Conservation (phyloP, 2,113 vertebrate genomes). For the Raphicerus campestris region DNA sequence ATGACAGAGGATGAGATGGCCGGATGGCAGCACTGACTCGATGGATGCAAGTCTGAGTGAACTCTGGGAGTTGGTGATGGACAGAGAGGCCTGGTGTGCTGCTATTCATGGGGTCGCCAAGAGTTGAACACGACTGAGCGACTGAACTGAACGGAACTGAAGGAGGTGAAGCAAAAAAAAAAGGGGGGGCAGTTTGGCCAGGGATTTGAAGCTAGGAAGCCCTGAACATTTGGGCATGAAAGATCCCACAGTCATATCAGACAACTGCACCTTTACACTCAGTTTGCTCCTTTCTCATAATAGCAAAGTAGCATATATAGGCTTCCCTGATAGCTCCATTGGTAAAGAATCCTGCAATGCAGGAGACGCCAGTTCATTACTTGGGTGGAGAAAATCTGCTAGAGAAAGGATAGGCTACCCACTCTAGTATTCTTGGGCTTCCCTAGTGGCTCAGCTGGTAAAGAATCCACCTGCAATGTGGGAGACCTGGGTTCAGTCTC, state of each 20-base stretch:
- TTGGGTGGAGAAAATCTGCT: neutral
- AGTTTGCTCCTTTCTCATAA: neutral
- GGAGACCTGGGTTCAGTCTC: too few relatives aligned
- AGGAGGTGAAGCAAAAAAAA: neutral
- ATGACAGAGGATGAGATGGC: too few relatives aligned
- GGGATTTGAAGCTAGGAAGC: neutral
- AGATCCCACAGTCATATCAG: neutral
- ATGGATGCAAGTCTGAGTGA: too few relatives aligned
- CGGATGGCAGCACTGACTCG: too few relatives aligned
- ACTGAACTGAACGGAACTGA: too few relatives aligned
- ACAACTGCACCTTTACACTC: neutral
- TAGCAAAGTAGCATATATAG: neutral
- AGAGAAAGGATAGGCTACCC: neutral
- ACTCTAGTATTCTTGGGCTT: neutral
- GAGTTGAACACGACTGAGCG: too few relatives aligned
- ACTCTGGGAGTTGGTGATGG: too few relatives aligned
- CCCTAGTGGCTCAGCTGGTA: neutral
- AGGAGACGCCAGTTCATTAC: neutral
- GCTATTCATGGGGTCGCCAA: too few relatives aligned
- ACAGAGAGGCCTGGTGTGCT: too few relatives aligned
- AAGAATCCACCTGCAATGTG: neutral
- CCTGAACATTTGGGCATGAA: neutral
- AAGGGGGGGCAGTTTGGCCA: neutral
- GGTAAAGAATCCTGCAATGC: neutral
- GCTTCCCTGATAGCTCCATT: neutral